Percentiles rank a stretch among this genome's conserved stretches.
These are phyloP conservation scores for Spilosoma lubricipeda DNA, from an alignment of 2,888 invertebrate genomes.

Conservation along the genomic window DNA sequence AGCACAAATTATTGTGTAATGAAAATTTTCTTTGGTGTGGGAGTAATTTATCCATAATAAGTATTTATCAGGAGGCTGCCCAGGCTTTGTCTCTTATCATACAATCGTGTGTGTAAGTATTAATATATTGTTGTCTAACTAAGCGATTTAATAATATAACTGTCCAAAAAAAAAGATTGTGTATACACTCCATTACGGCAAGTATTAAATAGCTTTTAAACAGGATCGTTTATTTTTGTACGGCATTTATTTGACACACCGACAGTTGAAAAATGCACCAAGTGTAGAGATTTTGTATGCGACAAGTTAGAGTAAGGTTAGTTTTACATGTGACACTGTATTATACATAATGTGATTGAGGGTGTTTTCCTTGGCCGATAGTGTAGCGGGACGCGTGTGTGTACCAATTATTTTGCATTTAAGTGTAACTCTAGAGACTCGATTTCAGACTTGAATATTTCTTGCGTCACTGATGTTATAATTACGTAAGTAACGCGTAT, in stretches of 20 bases:
- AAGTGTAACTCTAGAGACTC: conserved; percentile 12
- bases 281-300: conserved; percentile 71
- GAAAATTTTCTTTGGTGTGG: background rate
- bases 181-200: conserved; percentile 64
- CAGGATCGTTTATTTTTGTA: conserved; percentile 79
- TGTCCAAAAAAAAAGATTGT: conserved; percentile 37
- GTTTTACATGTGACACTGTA: conserved; percentile 55
- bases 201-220: conserved; percentile 69
- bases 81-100: background rate
- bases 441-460: conserved; percentile 29
- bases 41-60: background rate
- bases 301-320: conserved; percentile 62
- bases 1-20: background rate
- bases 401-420: conserved; percentile 44
- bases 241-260: conserved; percentile 61
- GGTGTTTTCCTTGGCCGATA: conserved; percentile 60
- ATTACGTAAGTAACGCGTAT: background rate
- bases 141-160: conserved; percentile 15
- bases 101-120: background rate
- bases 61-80: background rate
- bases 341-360: conserved; percentile 46
- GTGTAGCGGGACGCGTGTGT: conserved; percentile 42
- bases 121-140: background rate
- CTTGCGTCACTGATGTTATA: background rate
- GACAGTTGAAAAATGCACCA: conserved; percentile 65